Percentiles rank a stretch among this genome's conserved stretches.
phyloP scores from a whole-genome alignment of 2,113 vertebrate genomes.

The Zonotrichia leucophrys region DNA sequence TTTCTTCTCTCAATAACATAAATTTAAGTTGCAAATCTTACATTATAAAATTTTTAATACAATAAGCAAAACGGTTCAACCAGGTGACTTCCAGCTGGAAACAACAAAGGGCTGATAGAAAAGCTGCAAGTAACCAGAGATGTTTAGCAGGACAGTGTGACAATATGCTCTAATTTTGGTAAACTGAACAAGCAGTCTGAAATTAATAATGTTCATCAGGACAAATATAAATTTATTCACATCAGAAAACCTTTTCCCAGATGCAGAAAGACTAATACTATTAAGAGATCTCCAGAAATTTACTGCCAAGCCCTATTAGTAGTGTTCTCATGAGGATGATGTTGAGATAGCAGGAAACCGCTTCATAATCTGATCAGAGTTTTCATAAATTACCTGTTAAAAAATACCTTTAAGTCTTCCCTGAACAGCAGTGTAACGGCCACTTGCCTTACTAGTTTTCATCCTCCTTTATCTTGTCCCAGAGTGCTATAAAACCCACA shows the following conservation, averaged over 20 bases:
- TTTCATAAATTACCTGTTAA: slow-evolving; percentile 39
- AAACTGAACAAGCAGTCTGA: not conserved
- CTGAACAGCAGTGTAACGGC: not conserved
- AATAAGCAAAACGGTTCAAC: not conserved
- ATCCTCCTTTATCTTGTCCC: slow-evolving; percentile 35
- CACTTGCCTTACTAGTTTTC: slow-evolving; percentile 9
- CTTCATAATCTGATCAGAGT: not conserved
- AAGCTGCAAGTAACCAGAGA: not conserved
- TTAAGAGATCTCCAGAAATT: slow-evolving; percentile 1
- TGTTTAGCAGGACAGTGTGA: not conserved
- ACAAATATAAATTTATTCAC: not conserved
- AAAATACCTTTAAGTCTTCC: not conserved
- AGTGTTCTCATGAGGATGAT: not conserved
- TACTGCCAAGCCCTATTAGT: not conserved
- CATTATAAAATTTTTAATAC: not conserved
- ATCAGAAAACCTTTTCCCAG: not conserved
- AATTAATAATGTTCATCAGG: not conserved
- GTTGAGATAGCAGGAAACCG: slow-evolving; percentile 14
- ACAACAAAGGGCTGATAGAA: not conserved
- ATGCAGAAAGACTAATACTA: not conserved
- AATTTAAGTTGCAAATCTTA: not conserved
- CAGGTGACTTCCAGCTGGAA: not conserved
- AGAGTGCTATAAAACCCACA: slow-evolving; percentile 17
- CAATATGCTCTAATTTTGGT: not conserved
- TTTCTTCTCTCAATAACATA: not conserved